phyloP scores from a whole-genome alignment of 2,888 invertebrate species.

The Xylota sylvarum region DNA sequence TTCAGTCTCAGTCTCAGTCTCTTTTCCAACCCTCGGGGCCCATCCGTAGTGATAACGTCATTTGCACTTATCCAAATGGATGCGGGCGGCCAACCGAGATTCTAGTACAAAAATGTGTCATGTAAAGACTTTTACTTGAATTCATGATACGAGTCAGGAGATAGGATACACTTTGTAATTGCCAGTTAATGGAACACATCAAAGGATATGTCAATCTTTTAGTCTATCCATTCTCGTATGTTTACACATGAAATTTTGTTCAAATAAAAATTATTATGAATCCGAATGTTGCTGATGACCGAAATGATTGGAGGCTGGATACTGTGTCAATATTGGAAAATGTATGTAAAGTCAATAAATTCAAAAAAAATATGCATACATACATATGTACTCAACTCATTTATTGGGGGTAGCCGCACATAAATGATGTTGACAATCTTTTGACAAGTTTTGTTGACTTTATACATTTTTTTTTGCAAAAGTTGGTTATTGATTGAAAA shows the following conservation, averaged over 20 bases:
- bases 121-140: slow-evolving; percentile 50
- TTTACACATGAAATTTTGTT: slow-evolving; percentile 51
- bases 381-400: neutral
- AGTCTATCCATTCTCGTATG: slow-evolving; percentile 10
- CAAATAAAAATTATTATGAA: slow-evolving; percentile 44
- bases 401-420: neutral
- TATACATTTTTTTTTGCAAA: too few relatives aligned
- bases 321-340: slow-evolving; percentile 75
- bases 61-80: slow-evolving; percentile 58
- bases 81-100: slow-evolving; percentile 57
- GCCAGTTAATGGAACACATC: slow-evolving; percentile 44
- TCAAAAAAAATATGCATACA: neutral
- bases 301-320: slow-evolving; percentile 24
- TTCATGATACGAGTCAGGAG: slow-evolving; percentile 10
- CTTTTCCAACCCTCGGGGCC: neutral
- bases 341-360: slow-evolving; percentile 77
- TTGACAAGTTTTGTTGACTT: slow-evolving; percentile 25
- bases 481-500: slow-evolving; percentile 3
- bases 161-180: slow-evolving; percentile 43
- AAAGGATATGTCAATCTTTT: slow-evolving; percentile 54
- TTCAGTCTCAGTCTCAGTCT: too few relatives aligned
- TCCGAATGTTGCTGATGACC: slow-evolving; percentile 28
- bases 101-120: slow-evolving; percentile 50
- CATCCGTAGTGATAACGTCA: slow-evolving; percentile 60
- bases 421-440: slow-evolving; percentile 15